Percentiles rank a stretch among this genome's conserved stretches.
Evolutionary conservation across 2,113 vertebrate species (phyloP).

Genomic region (Apus apus): DNA sequence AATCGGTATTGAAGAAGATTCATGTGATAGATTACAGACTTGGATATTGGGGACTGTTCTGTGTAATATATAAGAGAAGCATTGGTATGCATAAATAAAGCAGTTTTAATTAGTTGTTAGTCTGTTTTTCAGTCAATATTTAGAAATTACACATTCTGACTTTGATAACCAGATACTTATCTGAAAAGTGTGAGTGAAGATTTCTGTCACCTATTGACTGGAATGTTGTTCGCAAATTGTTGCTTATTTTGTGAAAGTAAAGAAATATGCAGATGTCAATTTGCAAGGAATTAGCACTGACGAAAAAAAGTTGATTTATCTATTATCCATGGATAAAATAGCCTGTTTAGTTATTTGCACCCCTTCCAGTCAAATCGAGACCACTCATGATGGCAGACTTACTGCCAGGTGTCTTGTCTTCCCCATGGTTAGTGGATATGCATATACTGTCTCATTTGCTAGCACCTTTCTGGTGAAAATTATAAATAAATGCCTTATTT

Average conservation of each 20-base stretch:
- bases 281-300: background rate
- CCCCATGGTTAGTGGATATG: background rate
- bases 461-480: background rate
- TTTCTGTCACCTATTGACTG: background rate
- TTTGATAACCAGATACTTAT: background rate
- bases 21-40: background rate
- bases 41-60: background rate
- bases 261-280: background rate
- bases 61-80: background rate
- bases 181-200: background rate
- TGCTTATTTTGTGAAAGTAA: background rate
- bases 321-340: background rate
- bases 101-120: background rate
- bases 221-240: background rate
- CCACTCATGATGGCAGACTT: background rate
- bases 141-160: background rate
- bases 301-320: background rate
- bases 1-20: background rate
- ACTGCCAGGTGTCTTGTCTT: background rate
- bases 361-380: background rate
- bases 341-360: background rate
- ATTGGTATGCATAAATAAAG: background rate
- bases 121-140: background rate
- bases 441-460: background rate
- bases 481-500: background rate